Conservation (phyloP, 2,888 invertebrate genomes). For the Xestia xanthographa region DNA sequence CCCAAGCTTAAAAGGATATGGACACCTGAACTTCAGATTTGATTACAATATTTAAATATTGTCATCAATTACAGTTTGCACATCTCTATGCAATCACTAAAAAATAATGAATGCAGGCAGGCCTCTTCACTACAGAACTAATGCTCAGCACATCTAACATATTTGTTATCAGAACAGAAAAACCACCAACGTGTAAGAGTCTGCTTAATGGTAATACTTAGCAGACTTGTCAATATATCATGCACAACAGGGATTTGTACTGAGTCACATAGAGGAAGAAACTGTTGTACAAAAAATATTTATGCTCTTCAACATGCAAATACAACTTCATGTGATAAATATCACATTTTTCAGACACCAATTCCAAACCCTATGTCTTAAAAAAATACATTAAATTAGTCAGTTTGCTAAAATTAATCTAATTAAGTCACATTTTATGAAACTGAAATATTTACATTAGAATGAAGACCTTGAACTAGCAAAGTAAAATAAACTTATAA, state of each 20-base stretch:
- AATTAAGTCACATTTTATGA: constrained; percentile 67
- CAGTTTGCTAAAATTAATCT: constrained; percentile 58
- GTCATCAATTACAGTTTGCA: background rate
- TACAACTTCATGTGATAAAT: constrained; percentile 37
- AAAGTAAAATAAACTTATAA: constrained; percentile 36
- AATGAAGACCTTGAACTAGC: constrained; percentile 45
- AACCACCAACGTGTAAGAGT: constrained; percentile 18
- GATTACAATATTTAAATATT: constrained; percentile 2
- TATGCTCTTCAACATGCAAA: constrained; percentile 27
- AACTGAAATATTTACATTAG: constrained; percentile 69
- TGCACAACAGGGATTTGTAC: constrained; percentile 33
- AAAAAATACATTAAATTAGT: constrained; percentile 50
- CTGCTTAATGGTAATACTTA: background rate
- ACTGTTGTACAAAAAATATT: constrained; percentile 26
- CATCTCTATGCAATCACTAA: background rate
- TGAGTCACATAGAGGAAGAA: constrained; percentile 16
- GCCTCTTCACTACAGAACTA: background rate
- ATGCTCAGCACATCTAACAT: background rate
- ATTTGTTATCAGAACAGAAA: constrained; percentile 4
- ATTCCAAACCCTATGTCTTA: constrained; percentile 44
- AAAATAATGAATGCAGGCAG: background rate
- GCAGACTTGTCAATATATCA: constrained; percentile 16
- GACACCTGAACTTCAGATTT: background rate
- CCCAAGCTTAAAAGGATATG: background rate
- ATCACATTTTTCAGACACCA: constrained; percentile 46